Base-by-base conservation (phyloP, 2,888 invertebrate species). In the Parnassius mnemosyne region DNA sequence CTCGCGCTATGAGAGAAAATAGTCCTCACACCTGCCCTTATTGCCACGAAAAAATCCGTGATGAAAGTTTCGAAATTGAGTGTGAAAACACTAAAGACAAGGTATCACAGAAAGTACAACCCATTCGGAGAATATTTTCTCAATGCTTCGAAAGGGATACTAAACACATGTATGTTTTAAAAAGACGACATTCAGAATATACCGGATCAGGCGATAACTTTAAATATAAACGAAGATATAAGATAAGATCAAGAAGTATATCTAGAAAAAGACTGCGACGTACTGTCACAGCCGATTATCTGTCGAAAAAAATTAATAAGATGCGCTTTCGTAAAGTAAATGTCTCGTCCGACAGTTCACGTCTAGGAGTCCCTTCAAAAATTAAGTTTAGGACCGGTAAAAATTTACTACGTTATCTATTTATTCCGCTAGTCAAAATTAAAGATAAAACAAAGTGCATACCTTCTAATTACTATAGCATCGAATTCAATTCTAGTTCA, bases 151-250 rank as follows among this genome's bases (percentile, higher is more conserved):
- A 44, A 44, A 51, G 41, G 42, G 46, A 52, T 51, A 51, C 42
- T 44, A 54, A 51, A 10, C 20, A 54, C 2, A n/a, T 12, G 12
- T 7, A 16, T 25, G 42, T 41, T 53, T 42, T 11, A 13, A 43
- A n/a, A 44, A 51, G 41, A 13, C 42, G 34, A 12, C 46, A 16
- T 20, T 47, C 49, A 0, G 16, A 53, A 20, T 53, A 3, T 34
- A 25, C 41, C 3, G 43, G 47, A 3, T n/a, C n/a, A 0, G 54
- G n/a, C 9, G 58, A 55, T 11, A 58, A 63, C 41, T 63, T 46
- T 46, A 63, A 63, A 44, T 63, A 59, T 47, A 63, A 41, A 59
- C 51, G 63, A 51, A 63, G 57, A 57, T 16, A 12, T n/a, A 43
- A 44, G 12, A 41, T 12, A 13, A 50, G 50, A 10, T 9, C 41